Conservation (phyloP, 37 sponge, comb jelly and placozoan species). For the Spongilla lacustris region DNA sequence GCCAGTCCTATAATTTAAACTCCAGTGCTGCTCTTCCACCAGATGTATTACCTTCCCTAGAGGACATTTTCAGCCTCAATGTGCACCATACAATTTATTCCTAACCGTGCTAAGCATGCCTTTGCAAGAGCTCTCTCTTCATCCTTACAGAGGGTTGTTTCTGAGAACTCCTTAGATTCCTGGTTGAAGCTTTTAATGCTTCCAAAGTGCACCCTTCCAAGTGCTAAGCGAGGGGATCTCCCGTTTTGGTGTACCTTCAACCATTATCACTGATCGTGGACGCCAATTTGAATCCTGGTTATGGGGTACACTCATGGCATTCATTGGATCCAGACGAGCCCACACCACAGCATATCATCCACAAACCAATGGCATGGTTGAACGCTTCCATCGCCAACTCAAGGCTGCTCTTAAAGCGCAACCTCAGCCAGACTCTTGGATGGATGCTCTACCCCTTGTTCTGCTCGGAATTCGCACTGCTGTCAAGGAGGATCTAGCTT, state of each 20-base stretch:
- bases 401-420: constrained; percentile 69
- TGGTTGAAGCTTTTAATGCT: no score
- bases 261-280: constrained; percentile 71
- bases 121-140: no score
- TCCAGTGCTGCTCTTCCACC: no score
- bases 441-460: constrained; percentile 54
- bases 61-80: no score
- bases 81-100: no score
- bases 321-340: constrained; percentile 41
- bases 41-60: no score
- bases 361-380: constrained; percentile 65
- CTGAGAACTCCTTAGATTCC: no score
- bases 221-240: no score
- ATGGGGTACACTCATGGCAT: constrained; percentile 36
- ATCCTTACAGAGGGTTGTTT: no score
- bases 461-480: constrained; percentile 70
- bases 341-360: constrained; percentile 68
- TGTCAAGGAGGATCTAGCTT: constrained; percentile 54
- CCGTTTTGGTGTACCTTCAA: constrained; percentile 70
- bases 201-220: no score
- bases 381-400: constrained; percentile 61
- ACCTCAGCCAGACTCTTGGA: constrained; percentile 49
- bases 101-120: no score
- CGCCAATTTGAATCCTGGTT: constrained; percentile 65
- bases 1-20: no score